Percentiles rank a stretch among this genome's conserved stretches.
These are phyloP conservation scores for Cremastinae sp. DNA, from an alignment of 2,888 invertebrate species.

Conservation along the genomic window DNA sequence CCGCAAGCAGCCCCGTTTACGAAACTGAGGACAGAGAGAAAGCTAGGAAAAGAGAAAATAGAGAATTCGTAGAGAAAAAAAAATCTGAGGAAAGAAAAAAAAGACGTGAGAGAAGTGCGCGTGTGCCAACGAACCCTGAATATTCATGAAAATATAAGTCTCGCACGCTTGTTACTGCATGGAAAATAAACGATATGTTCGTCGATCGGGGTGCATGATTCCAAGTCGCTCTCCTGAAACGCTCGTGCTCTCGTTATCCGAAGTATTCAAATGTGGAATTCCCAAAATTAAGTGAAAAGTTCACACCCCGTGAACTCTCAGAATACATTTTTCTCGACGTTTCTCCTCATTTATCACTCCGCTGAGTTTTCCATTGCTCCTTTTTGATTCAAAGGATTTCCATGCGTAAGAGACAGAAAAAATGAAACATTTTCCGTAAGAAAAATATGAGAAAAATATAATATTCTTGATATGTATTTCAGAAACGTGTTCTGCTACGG, in stretches of 20 bases:
- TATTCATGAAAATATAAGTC: conserved; percentile 52
- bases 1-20: not conserved
- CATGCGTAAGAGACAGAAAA: no score
- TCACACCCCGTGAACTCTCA: no score
- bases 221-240: conserved; percentile 15
- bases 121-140: conserved; percentile 61
- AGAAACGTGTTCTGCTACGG: no score
- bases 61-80: conserved; percentile 23
- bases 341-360: no score
- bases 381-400: no score
- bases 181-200: conserved; percentile 32
- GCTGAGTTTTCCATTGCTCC: no score
- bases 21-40: conserved; percentile 20
- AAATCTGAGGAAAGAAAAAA: conserved; percentile 8
- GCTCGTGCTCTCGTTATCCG: not conserved
- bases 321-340: no score
- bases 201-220: not conserved
- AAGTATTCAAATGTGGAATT: no score
- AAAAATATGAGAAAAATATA: no score
- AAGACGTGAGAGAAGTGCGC: conserved; percentile 28
- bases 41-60: conserved; percentile 33
- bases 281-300: no score
- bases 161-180: conserved; percentile 10
- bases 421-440: no score
- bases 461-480: no score